Base-by-base conservation (phyloP, 2,888 invertebrate species). In the Limenitis camilla region DNA sequence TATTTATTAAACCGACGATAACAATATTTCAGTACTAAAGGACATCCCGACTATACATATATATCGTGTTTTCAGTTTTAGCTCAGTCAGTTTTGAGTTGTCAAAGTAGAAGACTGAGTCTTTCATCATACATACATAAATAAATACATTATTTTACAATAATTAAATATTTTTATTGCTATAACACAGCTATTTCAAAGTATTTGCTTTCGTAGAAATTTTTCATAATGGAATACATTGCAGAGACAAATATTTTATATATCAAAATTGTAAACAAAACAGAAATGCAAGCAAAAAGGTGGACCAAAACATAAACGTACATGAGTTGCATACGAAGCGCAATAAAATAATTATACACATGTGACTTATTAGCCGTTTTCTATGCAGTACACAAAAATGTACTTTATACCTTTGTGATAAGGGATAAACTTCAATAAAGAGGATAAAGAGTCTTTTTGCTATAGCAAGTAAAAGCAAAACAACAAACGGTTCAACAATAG, bases 321-420 rank as follows among this genome's bases (percentile, higher is more conserved):
- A 78, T 81, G 79, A 79, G 78, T 81, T 74, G 82, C 79, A 76
- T 80, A 78, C 80, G 74, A 68, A 78, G 74, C 66, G 74, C 82
- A 81, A 83, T 84, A 84, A 85, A 84, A 84, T 83, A 84, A 86
- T 86, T 85, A 83, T 82, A 84, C 82, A 79, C 83, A 80, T 82
- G 81, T 81, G 82, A 85, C 81, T 81, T 85, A 85, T 85, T 84
- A 84, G 77, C 77, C 72, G 64, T 76, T 76, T 77, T 75, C 70
- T 74, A 75, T 74, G 71, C 71, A 53, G 27, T 52, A 63, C 60
- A 8, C 4, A 5, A 52, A 45, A 46, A 19, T 38, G 7, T 30
- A 5, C 47, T 41, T 38, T 58, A 38, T 29, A 1, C 0, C n/a
- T 2, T 10, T 0, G 6, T 1, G 7, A 39, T 48, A 52, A 46